phyloP scores from a whole-genome alignment of 2,888 invertebrate genomes.

The Drosophila demipolita region DNA sequence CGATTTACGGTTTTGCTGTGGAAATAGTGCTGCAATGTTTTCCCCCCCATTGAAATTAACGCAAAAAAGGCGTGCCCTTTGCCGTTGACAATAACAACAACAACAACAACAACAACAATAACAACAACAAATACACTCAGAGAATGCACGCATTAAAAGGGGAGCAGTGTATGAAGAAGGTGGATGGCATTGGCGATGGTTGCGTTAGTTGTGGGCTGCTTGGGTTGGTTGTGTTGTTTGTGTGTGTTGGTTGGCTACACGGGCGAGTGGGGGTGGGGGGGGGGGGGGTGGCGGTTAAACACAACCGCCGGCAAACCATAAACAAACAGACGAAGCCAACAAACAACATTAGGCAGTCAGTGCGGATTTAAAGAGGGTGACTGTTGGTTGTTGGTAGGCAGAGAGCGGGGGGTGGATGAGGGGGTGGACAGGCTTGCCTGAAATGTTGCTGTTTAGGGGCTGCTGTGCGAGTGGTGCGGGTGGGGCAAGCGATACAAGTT shows the following conservation, averaged over 20 bases:
- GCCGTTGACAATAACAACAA: constrained; percentile 66
- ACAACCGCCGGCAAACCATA: constrained; percentile 64
- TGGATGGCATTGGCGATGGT: constrained; percentile 17
- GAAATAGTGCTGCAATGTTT: constrained; percentile 39
- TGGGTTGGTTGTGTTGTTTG: constrained; percentile 2
- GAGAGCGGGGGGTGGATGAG: not conserved
- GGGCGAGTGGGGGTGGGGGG: not conserved
- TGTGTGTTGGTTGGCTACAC: not conserved
- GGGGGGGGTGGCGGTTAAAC: constrained; percentile 14
- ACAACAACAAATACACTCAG: constrained; percentile 34
- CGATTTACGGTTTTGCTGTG: constrained; percentile 26
- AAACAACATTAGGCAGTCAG: constrained; percentile 17
- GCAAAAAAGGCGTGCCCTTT: constrained; percentile 82
- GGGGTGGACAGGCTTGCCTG: constrained; percentile 12
- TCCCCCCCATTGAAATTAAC: constrained; percentile 72
- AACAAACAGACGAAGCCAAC: constrained; percentile 64
- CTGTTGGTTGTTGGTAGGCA: not conserved
- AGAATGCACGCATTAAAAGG: constrained; percentile 48
- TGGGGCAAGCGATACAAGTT: constrained; percentile 26
- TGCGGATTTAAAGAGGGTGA: constrained; percentile 19
- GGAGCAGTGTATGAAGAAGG: constrained; percentile 25
- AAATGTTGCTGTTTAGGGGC: constrained; percentile 23
- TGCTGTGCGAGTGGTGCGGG: constrained; percentile 12
- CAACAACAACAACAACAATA: constrained; percentile 53
- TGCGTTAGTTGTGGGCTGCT: constrained; percentile 1